A percentile compares a stretch with the other conserved stretches of the same genome.
Evolutionary conservation across 2,113 vertebrate genomes (phyloP).

Genomic region (Axis porcinus): DNA sequence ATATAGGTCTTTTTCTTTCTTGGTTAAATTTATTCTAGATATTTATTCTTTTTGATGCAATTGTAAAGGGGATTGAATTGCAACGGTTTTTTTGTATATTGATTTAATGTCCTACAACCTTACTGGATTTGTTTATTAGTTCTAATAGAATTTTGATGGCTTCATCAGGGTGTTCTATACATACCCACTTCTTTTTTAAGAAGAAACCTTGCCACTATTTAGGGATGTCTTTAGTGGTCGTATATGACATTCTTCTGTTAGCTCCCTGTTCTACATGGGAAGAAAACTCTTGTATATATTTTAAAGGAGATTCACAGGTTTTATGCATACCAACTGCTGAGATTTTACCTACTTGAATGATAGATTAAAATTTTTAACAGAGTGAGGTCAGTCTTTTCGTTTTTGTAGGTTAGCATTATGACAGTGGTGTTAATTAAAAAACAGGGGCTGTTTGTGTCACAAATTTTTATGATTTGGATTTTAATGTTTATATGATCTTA

Average conservation of each 20-base stretch:
- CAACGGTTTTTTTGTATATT: not conserved
- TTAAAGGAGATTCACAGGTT: not conserved
- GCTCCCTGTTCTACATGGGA: not conserved
- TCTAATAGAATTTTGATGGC: not conserved
- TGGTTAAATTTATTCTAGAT: not conserved
- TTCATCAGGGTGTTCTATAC: not conserved
- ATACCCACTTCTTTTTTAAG: not conserved
- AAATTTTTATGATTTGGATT: not conserved
- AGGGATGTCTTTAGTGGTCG: not conserved
- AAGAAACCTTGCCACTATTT: not conserved
- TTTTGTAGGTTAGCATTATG: not conserved
- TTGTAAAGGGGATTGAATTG: not conserved
- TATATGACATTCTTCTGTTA: not conserved
- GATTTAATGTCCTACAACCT: not conserved
- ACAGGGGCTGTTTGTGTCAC: not conserved
- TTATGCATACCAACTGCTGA: not conserved
- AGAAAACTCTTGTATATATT: not conserved
- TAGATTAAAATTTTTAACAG: not conserved
- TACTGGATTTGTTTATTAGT: not conserved
- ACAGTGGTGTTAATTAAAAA: not conserved
- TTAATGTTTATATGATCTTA: not conserved
- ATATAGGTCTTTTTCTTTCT: not conserved
- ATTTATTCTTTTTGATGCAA: not conserved
- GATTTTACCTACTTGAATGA: constrained; percentile 3
- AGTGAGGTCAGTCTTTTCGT: not conserved